Evolutionary conservation across 2,888 invertebrate genomes (phyloP), one percentile per base, ranked within the genome.

Genomic region (Conops quadrifasciatus): DNA sequence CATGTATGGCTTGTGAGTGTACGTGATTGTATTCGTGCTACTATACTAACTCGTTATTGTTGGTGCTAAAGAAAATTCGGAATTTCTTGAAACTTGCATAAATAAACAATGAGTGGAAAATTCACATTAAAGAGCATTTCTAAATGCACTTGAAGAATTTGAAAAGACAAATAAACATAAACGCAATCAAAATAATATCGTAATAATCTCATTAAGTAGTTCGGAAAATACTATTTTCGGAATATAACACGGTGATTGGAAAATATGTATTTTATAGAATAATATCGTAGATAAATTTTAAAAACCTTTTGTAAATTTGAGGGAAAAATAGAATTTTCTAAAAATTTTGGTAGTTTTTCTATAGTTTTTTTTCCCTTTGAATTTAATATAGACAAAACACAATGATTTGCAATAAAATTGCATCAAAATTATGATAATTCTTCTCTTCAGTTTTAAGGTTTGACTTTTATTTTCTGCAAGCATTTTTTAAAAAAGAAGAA

Each of bases 71-170:
- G 21, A 45, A 36, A 56, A 53, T 67, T 67, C 45, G 43, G 36
- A n/a, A 11, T 2, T 66, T 24, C 30, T 53, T 66, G 51, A 53
- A 28, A n/a, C 11, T 67, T 58, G 24, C n/a, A 58, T 67, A 67
- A 67, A 67, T 26, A 67, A 67, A 66, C 51, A 66, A 53, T 45
- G 21, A 62, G 43, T 45, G 62, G 21, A 62, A 15, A 62, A 53
- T 26, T 53, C 19, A 51, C 7, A 66, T 51, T 30, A 30, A 66
- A 51, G 13, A 65, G 43, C 19, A 45, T 21, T 45, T 36, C 21
- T 43, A 43, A 62, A 62, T 66, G 65, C 65, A 66, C 65, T 66
- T 51, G 65, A 66, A 30, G 3, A 53, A 30, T 13, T 36, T 36
- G 28, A 53, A 53, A 51, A 65, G 21, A 19, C 4, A 56, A 58